Evolutionary conservation across 2,113 vertebrate genomes (phyloP).

Genomic region (Ceyx cyanopectus): DNA sequence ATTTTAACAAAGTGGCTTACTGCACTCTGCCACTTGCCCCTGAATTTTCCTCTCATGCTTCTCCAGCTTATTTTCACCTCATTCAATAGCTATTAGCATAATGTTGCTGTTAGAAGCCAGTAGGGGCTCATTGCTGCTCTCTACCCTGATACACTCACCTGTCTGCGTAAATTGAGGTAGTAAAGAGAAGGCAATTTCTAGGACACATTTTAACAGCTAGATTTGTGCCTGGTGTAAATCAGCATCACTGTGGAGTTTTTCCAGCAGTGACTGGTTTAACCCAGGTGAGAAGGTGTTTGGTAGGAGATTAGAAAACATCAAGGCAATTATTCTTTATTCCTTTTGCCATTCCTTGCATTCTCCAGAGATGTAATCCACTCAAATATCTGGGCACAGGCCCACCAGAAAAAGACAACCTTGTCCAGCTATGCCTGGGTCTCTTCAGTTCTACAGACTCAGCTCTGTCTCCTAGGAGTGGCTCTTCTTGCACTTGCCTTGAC

Average conservation of each 20-base stretch:
- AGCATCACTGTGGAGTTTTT: not conserved
- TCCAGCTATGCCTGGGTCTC: not conserved
- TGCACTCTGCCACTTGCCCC: constrained; percentile 19
- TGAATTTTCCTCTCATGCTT: constrained; percentile 40
- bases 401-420: not conserved
- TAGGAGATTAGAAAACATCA: not conserved
- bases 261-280: not conserved
- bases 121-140: constrained; percentile 17
- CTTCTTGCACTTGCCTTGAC: not conserved
- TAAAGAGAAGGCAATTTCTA: constrained; percentile 37
- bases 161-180: not conserved
- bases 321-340: not conserved
- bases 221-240: constrained; percentile 4
- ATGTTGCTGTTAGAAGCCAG: constrained; percentile 46
- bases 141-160: constrained; percentile 14
- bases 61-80: constrained; percentile 52
- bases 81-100: constrained; percentile 59
- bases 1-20: constrained; percentile 34
- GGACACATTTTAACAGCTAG: not conserved
- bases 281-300: not conserved
- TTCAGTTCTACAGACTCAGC: not conserved
- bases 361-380: not conserved
- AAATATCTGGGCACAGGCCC: not conserved
- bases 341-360: not conserved
- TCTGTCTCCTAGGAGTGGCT: not conserved